Evolutionary conservation across 2,113 vertebrate genomes (phyloP), one percentile per base, ranked within the genome.

Genomic region (Noturus placidus): DNA sequence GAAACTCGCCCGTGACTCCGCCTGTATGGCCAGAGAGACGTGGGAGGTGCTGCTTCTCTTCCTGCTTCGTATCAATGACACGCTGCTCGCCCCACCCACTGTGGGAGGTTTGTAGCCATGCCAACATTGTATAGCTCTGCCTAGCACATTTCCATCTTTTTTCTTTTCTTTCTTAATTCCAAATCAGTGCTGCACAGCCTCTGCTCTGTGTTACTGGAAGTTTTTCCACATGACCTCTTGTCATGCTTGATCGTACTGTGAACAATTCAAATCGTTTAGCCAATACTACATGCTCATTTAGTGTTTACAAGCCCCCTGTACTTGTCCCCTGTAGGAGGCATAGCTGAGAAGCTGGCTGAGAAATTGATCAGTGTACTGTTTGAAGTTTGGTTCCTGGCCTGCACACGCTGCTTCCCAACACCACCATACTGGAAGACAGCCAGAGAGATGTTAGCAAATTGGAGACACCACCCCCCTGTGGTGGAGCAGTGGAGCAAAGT

Each of bases 401-500:
- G 97, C 82, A 95, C 95, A 0, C 94, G 95, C 30, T 99, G 97
- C 94, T 99, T 97, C 83, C 97, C 97, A 13, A 97, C 97, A n/a
- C 97, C 96, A 35, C 97, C 96, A 0, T 96, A 98, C 67, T 99
- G 97, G 97, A 97, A 97, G 92, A 97, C 96, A 56, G 97, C 96
- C 91, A 96, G 96, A 93, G 97, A 98, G 93, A 97, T 98, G 97
- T 94, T 99, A 92, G 96, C 96, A 86, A 97, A 97, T 93, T 99
- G 97, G 97, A 94, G 96, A 91, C 97, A 97, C 91, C 97, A 98
- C 90, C 96, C 96, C 0, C 96, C 96, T 3, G 97, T 97, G 65
- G 97, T 98, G 76, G 96, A 98, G 86, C 97, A 98, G 91, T 99
- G 97, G 97, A 97, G 95, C 93, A 96, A 97, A 90, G 97, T 96